Base-by-base conservation (phyloP, 2,888 invertebrate genomes). In the Diploptera punctata region DNA sequence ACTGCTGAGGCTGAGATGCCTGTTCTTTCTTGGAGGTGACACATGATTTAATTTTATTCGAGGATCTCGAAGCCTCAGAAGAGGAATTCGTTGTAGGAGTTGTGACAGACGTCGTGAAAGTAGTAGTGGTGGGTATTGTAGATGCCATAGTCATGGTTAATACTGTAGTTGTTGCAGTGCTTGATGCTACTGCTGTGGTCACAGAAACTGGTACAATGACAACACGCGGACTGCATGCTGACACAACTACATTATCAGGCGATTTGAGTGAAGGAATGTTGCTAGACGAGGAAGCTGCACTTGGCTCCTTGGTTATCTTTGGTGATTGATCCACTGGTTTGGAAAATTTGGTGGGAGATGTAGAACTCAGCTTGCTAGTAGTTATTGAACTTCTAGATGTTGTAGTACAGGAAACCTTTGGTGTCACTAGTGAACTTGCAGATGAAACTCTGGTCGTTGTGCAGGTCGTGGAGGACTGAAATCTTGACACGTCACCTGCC, bases 101-200 rank as follows among this genome's bases (percentile, higher is more conserved):
- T 19, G 68, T 44, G 3, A 57, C 26, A 18, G 72, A 57, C 13
- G 70, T 57, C 57, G 69, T 47, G 18, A 62, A 71, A 13, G 67
- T 68, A 2, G 74, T 72, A 13, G 71, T 54, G 33, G 75, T 71
- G n/a, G 26, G 61, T 31, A 65, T 72, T 68, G 73, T 57, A 67
- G 73, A 70, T 75, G 72, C 68, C 26, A 72, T 72, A 43, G 49
- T 71, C 26, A 68, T 70, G 29, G 74, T 74, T 57, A 70, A 65
- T 60, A 69, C 71, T 62, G 75, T 68, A 31, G 74, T 74, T 44
- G 74, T 74, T 38, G 54, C 70, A 70, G 70, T 77, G 67, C 74
- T 74, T 70, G 73, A 75, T 43, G 74, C 70, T 44, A 73, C 61
- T 24, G 60, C 67, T 18, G 67, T 73, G 3, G 72, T 71, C 26